phyloP scores from a whole-genome alignment of 2,888 invertebrate genomes.

The Glaucopsyche alexis region DNA sequence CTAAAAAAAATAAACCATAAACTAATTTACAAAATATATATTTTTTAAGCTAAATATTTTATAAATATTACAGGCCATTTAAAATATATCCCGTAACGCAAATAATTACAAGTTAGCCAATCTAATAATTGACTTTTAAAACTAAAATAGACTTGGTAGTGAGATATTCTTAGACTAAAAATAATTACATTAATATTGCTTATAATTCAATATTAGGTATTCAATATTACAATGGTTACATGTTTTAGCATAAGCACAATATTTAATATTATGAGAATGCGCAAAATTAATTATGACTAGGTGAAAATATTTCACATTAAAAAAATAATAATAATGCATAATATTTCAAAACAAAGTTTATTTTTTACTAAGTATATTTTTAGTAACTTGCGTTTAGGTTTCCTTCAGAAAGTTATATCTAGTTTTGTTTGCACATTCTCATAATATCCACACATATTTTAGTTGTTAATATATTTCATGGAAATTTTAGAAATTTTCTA shows the following conservation, averaged over 20 bases:
- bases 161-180: constrained; percentile 49
- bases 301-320: background rate
- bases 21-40: constrained; percentile 45
- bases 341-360: constrained; percentile 12
- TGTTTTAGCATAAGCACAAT: constrained; percentile 43
- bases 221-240: constrained; percentile 47
- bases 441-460: constrained; percentile 33
- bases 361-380: background rate
- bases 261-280: constrained; percentile 37
- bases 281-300: constrained; percentile 31
- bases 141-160: constrained; percentile 48
- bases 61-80: constrained; percentile 71
- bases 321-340: constrained; percentile 24
- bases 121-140: constrained; percentile 40
- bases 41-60: constrained; percentile 53
- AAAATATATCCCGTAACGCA: constrained; percentile 41
- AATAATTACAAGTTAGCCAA: constrained; percentile 30
- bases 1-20: constrained; percentile 47
- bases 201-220: constrained; percentile 51
- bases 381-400: background rate
- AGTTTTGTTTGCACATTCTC: constrained; percentile 42
- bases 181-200: constrained; percentile 68
- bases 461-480: constrained; percentile 43
- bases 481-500: constrained; percentile 67
- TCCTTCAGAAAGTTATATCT: background rate